A percentile compares a stretch with the other conserved stretches of the same genome.
These are phyloP conservation scores for Cheilosia grossa DNA, from an alignment of 2,888 invertebrate genomes.

Conservation along the genomic window DNA sequence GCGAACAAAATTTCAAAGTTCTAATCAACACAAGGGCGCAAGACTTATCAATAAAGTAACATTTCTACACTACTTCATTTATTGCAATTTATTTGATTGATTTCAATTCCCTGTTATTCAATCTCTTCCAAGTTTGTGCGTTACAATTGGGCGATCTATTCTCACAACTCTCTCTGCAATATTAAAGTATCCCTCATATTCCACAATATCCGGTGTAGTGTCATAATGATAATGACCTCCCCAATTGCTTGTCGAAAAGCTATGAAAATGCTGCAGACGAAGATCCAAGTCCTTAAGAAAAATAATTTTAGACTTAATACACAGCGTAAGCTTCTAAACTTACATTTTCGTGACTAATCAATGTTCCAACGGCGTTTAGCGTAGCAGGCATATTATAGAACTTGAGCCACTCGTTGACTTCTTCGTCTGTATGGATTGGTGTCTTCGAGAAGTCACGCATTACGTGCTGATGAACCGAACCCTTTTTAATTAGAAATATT, in stretches of 20 bases:
- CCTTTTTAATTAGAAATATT: constrained; percentile 91
- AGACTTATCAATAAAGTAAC: background rate
- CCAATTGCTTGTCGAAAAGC: constrained; percentile 91
- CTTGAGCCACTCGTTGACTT: constrained; percentile 94
- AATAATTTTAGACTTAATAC: background rate
- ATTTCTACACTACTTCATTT: background rate
- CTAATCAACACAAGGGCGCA: background rate
- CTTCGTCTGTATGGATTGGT: constrained; percentile 88
- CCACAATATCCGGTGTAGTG: constrained; percentile 92
- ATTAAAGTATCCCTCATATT: constrained; percentile 94
- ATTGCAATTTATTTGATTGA: background rate
- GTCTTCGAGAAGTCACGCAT: constrained; percentile 96
- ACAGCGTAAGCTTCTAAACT: constrained; percentile 65
- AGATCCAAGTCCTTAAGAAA: constrained; percentile 91
- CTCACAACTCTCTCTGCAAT: constrained; percentile 89
- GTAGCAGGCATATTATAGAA: constrained; percentile 96
- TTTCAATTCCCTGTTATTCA: constrained; percentile 81
- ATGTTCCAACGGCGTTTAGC: constrained; percentile 93
- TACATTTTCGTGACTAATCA: constrained; percentile 93
- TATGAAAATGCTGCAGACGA: constrained; percentile 98
- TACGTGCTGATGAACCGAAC: constrained; percentile 94
- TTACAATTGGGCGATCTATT: constrained; percentile 88
- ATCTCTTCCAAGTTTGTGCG: constrained; percentile 90
- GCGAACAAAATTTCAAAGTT: constrained; percentile 25
- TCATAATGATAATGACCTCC: constrained; percentile 99